These are phyloP conservation scores for Tipula helvola DNA, from an alignment of 2,888 invertebrate genomes.

Conservation along the genomic window DNA sequence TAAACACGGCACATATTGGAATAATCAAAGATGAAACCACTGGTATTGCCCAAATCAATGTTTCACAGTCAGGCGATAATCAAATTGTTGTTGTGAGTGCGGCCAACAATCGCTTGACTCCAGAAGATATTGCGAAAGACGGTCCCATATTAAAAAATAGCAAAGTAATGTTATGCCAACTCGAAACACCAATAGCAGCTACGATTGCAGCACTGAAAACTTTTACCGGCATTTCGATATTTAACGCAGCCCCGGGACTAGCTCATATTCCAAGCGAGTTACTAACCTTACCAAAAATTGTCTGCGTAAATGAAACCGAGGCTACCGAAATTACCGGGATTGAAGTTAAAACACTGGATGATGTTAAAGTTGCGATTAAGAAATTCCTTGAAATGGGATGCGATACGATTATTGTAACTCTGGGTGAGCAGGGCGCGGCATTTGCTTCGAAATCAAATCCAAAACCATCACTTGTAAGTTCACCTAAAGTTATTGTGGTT, in stretches of 20 bases:
- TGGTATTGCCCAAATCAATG: constrained; percentile 85
- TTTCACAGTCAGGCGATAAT: constrained; percentile 79
- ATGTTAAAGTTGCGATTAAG: constrained; percentile 49
- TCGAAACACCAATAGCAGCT: constrained; percentile 67
- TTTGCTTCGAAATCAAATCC: constrained; percentile 39
- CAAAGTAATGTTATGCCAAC: constrained; percentile 45
- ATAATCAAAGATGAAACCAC: constrained; percentile 36
- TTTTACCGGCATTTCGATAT: constrained; percentile 56
- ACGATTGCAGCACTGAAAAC: constrained; percentile 55
- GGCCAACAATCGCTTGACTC: constrained; percentile 59
- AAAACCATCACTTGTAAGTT: constrained; percentile 42
- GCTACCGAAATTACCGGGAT: constrained; percentile 52
- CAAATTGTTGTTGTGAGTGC: constrained; percentile 86
- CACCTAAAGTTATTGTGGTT: constrained; percentile 48
- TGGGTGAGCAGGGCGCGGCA: constrained; percentile 71
- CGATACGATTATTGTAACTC: constrained; percentile 68
- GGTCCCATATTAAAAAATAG: constrained; percentile 37
- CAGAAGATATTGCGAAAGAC: constrained; percentile 50
- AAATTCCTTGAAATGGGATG: constrained; percentile 56
- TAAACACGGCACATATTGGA: constrained; percentile 43
- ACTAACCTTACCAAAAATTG: constrained; percentile 54
- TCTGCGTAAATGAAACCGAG: constrained; percentile 91
- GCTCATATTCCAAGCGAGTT: constrained; percentile 47
- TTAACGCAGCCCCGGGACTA: constrained; percentile 86
- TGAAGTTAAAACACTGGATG: constrained; percentile 40